Conservation (phyloP, 2,113 vertebrate genomes). For the Anhinga rufa region DNA sequence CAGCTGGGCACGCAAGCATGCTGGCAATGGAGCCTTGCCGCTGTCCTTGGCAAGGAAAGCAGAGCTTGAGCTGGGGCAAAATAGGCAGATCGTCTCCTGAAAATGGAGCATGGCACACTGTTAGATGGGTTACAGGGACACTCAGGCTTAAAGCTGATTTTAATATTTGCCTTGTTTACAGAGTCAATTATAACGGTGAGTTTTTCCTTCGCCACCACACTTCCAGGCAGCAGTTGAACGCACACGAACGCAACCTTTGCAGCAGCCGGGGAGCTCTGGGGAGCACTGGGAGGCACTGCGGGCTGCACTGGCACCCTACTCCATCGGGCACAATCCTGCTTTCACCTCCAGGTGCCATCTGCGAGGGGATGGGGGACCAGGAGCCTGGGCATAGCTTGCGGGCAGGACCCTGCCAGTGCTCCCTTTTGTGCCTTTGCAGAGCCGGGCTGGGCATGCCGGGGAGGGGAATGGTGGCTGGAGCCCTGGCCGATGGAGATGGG, state of each 20-base stretch:
- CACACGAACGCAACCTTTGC: background rate
- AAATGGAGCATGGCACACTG: background rate
- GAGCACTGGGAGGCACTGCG: background rate
- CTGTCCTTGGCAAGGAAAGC: background rate
- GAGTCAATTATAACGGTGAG: background rate
- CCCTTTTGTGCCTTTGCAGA: background rate
- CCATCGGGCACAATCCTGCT: background rate
- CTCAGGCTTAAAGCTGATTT: background rate
- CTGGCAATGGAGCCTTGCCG: background rate
- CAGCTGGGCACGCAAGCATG: background rate
- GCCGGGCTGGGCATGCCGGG: background rate
- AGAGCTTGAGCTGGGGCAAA: background rate
- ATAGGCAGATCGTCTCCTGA: background rate
- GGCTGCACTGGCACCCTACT: background rate
- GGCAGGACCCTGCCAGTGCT: background rate
- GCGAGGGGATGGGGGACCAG: background rate
- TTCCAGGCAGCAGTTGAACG: background rate
- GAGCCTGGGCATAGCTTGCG: background rate
- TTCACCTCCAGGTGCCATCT: background rate
- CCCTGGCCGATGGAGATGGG: background rate
- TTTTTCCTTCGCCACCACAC: background rate
- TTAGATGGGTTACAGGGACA: background rate
- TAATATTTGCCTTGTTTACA: background rate
- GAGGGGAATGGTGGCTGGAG: rapidly evolving
- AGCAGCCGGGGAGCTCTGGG: background rate